Base-by-base conservation (phyloP, 2,113 vertebrate genomes). In the Podarcis cretensis region DNA sequence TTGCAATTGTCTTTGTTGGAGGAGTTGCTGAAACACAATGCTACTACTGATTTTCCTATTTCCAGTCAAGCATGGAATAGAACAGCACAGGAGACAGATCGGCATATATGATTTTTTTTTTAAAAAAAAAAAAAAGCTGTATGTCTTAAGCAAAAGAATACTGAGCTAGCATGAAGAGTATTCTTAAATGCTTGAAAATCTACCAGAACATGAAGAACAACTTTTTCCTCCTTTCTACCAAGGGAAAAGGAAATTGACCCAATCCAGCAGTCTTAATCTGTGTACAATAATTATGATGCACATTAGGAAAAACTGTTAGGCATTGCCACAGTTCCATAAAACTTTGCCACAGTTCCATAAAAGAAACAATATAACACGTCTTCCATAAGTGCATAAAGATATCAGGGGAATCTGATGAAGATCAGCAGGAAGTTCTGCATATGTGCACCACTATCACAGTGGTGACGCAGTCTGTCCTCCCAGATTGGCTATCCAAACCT, bases 21-120 rank as follows among this genome's bases (percentile, higher is more conserved):
- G 16, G 20, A 68, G 30, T 90, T 82, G 37, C 23, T 91, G 75
- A 87, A 88, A 68, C 90, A 83, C 40, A 77, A 48, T 84, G 30
- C 40, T 73, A 85, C 91, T 75, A 83, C 88, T 82, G 63, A 27
- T 94, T 68, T 95, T 83, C 73, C 68, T 25, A 37, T 84, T 90
- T 83, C 40, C 84, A 84, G 76, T n/a, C 59, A 93, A 87, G 37
- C 48, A 75, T 0, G 0, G 43, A 83, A 86, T 54, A 81, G 65
- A 90, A 91, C 65, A 3, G 5, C 23, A 66, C 1, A 86, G 35
- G 2, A 43, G 25, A 43, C 1, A 37, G 20, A 13, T 40, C 10
- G 48, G 48, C 48, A 54, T 54, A 66, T 66, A 32, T 37, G 37
- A 13, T 27, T 76, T 85, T 7, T 43, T 43, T 37, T 37, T 37